Evolutionary conservation across 2,113 vertebrate genomes (phyloP).

Genomic region (Aptenodytes forsteri): DNA sequence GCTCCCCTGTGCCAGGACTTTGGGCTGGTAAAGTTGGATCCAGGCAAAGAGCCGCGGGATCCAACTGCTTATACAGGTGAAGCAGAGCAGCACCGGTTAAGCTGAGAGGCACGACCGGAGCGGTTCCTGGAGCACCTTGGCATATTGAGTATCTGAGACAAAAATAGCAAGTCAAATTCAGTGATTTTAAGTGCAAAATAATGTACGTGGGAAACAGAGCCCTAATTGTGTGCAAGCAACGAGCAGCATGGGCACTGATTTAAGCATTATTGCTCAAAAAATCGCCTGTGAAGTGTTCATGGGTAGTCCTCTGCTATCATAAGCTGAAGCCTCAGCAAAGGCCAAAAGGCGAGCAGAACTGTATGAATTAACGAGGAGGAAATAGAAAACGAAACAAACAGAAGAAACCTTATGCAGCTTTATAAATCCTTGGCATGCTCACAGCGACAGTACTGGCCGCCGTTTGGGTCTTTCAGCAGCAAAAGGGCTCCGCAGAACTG

Average conservation of each 20-base stretch:
- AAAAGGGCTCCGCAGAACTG: neutral
- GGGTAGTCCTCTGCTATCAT: neutral
- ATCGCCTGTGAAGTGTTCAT: neutral
- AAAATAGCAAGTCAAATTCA: neutral
- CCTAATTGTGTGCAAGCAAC: too few relatives aligned
- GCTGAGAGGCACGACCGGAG: rapidly evolving
- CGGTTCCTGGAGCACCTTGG: neutral
- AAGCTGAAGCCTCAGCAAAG: neutral
- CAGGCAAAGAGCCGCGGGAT: neutral
- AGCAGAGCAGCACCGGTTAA: neutral
- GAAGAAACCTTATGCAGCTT: neutral
- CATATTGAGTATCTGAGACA: neutral
- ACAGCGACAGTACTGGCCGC: rapidly evolving
- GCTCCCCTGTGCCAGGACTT: too few relatives aligned
- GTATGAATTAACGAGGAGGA: neutral
- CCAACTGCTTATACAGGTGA: neutral
- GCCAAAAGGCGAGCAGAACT: neutral
- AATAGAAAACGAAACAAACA: neutral
- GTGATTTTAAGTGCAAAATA: neutral
- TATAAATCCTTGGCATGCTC: neutral
- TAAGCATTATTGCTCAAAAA: neutral
- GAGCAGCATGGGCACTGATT: neutral
- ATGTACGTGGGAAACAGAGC: rapidly evolving
- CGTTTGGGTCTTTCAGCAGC: neutral
- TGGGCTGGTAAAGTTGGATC: neutral